phyloP scores from a whole-genome alignment of 2,888 invertebrate species.

The Lithophane semibrunnea region DNA sequence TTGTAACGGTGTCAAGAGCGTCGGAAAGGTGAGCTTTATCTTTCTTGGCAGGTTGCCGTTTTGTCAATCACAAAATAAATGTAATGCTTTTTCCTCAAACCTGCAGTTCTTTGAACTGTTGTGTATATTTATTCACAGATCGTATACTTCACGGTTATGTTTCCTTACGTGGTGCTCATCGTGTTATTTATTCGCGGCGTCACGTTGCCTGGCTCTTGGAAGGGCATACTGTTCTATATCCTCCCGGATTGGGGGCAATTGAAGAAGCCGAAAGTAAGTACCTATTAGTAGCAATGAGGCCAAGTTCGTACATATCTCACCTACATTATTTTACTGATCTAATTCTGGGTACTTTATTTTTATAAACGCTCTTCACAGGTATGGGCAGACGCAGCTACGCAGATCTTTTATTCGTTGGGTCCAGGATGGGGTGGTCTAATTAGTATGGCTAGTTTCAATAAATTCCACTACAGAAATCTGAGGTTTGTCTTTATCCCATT shows the following conservation, averaged over 20 bases:
- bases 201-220: conserved; percentile 94
- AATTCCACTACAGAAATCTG: conserved; percentile 93
- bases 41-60: conserved; percentile 76
- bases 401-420: conserved; percentile 97
- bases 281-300: conserved; percentile 41
- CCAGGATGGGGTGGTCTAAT: conserved; percentile 96
- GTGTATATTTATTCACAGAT: conserved; percentile 77
- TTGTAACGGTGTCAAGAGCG: conserved; percentile 96
- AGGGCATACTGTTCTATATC: conserved; percentile 94
- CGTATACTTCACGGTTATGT: conserved; percentile 96
- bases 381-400: conserved; percentile 98
- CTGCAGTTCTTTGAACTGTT: conserved; percentile 47
- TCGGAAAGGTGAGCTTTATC: conserved; percentile 92
- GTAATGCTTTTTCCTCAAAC: conserved; percentile 62
- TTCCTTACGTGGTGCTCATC: conserved; percentile 94
- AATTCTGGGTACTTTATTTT: conserved; percentile 22
- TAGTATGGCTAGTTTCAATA: conserved; percentile 96
- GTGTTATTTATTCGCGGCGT: conserved; percentile 94
- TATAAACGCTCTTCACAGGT: conserved; percentile 88
- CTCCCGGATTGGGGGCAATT: conserved; percentile 95
- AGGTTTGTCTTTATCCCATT: conserved; percentile 77
- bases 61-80: conserved; percentile 69
- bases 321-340: conserved; percentile 24
- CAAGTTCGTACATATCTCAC: conserved; percentile 44
- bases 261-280: conserved; percentile 92